These are phyloP conservation scores for Nesometra sesokonis DNA, from an alignment of 35 echinoderm and acorn worm species.

Conservation along the genomic window DNA sequence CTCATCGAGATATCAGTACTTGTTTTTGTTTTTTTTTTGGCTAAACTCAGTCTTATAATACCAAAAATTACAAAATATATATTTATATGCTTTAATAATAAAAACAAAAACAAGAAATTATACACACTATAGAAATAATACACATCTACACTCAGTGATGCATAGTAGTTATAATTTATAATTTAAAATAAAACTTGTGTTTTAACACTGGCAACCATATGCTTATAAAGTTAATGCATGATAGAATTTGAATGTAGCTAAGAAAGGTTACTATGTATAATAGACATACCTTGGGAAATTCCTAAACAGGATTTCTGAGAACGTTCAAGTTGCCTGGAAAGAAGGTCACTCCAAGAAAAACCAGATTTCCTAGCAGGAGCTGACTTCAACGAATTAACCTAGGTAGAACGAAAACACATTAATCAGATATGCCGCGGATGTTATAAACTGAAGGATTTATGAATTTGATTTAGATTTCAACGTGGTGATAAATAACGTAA, in stretches of 20 bases:
- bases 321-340: background rate
- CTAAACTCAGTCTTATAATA: no score
- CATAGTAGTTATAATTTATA: no score
- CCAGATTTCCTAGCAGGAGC: background rate
- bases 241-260: background rate
- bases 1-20: no score
- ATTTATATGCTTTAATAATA: no score
- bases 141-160: no score
- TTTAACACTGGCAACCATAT: no score
- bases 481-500: background rate
- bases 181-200: no score
- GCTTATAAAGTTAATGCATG: no score
- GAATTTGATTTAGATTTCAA: background rate
- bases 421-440: background rate
- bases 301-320: background rate
- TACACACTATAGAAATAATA: no score
- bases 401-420: background rate
- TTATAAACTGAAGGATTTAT: background rate
- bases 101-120: no score
- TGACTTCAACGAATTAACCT: background rate
- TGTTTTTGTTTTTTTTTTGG: no score
- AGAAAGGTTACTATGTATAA: background rate
- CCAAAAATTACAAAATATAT: no score
- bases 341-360: background rate
- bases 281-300: background rate